Conservation (phyloP, 2,888 invertebrate species). For the Cremastinae sp. region DNA sequence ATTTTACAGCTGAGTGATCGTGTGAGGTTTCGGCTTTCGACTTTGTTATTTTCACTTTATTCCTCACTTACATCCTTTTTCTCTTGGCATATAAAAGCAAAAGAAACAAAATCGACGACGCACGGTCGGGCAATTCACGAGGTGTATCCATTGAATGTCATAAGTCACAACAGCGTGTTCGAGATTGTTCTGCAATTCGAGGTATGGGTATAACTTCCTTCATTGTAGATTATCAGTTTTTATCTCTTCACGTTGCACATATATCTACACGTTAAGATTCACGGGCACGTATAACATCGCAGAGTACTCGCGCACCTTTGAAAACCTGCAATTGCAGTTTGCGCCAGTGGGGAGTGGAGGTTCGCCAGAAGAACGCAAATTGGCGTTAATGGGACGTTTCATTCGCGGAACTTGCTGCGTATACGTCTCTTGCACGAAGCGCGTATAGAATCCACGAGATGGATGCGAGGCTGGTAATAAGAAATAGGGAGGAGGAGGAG, state of each 20-base stretch:
- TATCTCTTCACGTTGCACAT: conserved; percentile 6
- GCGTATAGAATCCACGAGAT: conserved; percentile 13
- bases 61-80: conserved; percentile 15
- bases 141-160: neutral
- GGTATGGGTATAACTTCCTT: conserved; percentile 14
- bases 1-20: conserved; percentile 37
- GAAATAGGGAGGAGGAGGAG: neutral
- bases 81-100: conserved; percentile 31
- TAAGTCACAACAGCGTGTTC: no score
- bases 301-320: conserved; percentile 33
- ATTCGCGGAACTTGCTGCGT: conserved; percentile 53
- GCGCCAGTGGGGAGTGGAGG: conserved; percentile 37
- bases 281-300: neutral
- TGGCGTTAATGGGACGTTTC: conserved; percentile 60
- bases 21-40: conserved; percentile 42
- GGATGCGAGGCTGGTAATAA: neutral
- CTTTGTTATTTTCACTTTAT: conserved; percentile 36
- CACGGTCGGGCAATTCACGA: neutral
- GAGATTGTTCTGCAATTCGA: neutral
- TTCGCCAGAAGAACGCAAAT: conserved; percentile 53
- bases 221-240: neutral
- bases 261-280: conserved; percentile 1
- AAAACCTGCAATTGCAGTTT: conserved; percentile 52
- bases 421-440: conserved; percentile 36
- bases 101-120: conserved; percentile 20